Evolutionary conservation across 2,888 invertebrate species (phyloP).

Genomic region (Papilio gigon): DNA sequence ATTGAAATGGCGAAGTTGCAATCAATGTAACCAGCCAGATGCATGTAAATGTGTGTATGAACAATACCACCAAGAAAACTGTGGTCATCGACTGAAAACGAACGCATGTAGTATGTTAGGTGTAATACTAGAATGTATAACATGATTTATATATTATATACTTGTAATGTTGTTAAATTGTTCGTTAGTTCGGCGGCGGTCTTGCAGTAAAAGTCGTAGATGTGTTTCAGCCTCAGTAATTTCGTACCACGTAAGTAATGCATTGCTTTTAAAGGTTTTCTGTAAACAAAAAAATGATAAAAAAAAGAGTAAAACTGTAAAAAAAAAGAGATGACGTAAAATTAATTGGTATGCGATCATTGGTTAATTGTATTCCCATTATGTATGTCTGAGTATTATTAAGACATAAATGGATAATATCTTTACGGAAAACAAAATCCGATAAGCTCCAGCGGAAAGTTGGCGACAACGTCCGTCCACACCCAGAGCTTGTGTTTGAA

Average conservation of each 20-base stretch:
- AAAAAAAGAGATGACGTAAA: no score
- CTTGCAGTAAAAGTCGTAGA: constrained; percentile 67
- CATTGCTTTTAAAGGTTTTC: constrained; percentile 55
- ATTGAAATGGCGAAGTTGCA: constrained; percentile 57
- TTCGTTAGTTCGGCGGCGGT: constrained; percentile 73
- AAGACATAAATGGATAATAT: no score
- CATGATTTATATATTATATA: no score
- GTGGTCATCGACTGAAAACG: constrained; percentile 66
- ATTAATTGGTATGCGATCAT: no score
- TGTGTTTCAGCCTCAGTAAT: constrained; percentile 67
- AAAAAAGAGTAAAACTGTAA: background rate
- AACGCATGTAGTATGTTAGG: no score
- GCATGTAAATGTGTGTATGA: constrained; percentile 71
- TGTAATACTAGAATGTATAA: constrained; percentile 8
- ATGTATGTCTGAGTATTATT: no score
- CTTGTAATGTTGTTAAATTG: constrained; percentile 71
- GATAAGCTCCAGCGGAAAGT: constrained; percentile 65
- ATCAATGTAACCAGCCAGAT: constrained; percentile 65
- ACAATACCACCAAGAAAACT: constrained; percentile 58
- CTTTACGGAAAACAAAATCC: constrained; percentile 68
- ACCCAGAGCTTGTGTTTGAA: constrained; percentile 62
- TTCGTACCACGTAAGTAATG: constrained; percentile 70
- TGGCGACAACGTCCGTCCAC: constrained; percentile 65
- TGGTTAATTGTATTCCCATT: no score
- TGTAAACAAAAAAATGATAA: constrained; percentile 46